These are phyloP conservation scores for Echinarachnius parma DNA, from an alignment of 53 echinoderm and acorn worm species.

Conservation along the genomic window DNA sequence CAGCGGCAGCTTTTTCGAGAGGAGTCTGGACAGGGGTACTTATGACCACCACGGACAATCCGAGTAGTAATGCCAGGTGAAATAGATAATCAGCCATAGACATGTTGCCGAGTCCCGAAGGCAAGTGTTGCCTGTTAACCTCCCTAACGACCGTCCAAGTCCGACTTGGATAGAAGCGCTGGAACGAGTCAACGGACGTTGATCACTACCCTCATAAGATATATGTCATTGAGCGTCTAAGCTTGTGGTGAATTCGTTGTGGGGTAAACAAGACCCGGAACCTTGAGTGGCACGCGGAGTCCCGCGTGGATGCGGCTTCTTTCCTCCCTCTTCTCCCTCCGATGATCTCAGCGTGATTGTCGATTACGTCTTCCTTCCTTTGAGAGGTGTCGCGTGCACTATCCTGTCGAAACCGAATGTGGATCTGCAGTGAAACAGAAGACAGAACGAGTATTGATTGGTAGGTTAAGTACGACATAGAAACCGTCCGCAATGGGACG, in stretches of 20 bases:
- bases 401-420: conserved; percentile 24
- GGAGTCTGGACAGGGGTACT: conserved; percentile 37
- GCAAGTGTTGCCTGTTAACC: no score
- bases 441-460: conserved; percentile 36
- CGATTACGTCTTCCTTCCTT: conserved; percentile 18
- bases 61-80: conserved; percentile 24
- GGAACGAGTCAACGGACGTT: no score
- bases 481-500: conserved; percentile 12
- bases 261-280: neutral
- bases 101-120: conserved; percentile 11
- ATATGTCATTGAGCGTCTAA: no score
- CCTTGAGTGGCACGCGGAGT: no score
- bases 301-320: conserved; percentile 6
- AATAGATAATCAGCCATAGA: conserved; percentile 21
- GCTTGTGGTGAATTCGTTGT: neutral
- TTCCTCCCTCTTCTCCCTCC: conserved; percentile 9
- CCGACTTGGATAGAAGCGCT: no score
- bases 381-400: conserved; percentile 35
- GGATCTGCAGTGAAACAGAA: conserved; percentile 40
- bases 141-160: no score
- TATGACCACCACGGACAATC: conserved; percentile 19
- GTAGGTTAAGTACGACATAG: neutral
- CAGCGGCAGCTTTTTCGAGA: conserved; percentile 16
- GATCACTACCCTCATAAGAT: no score
- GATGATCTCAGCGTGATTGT: conserved; percentile 18